These are phyloP conservation scores for Ectemnius lituratus DNA, from an alignment of 2,888 invertebrate genomes.

Conservation along the genomic window DNA sequence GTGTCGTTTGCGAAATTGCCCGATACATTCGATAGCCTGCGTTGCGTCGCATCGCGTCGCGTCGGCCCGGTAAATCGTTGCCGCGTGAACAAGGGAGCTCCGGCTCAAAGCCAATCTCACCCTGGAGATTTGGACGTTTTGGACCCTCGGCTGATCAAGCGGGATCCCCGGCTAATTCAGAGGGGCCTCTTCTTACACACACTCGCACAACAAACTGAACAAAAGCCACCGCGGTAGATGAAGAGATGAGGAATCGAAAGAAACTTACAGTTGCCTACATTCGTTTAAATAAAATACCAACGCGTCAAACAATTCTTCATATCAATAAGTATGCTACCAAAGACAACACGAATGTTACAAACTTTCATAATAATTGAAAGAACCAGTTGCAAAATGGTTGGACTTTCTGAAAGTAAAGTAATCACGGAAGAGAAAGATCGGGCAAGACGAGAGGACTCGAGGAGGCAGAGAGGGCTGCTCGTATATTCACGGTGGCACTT, in stretches of 20 bases:
- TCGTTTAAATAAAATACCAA: too few relatives aligned
- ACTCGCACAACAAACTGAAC: not conserved
- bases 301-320: too few relatives aligned
- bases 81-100: conserved; percentile 43
- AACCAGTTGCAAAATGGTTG: not conserved
- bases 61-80: conserved; percentile 48
- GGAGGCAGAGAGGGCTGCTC: conserved; percentile 38
- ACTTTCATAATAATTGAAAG: not conserved
- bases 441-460: not conserved
- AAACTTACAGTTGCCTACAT: too few relatives aligned
- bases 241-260: too few relatives aligned
- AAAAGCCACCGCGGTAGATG: too few relatives aligned
- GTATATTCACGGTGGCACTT: conserved; percentile 68
- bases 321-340: too few relatives aligned
- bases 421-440: too few relatives aligned
- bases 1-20: conserved; percentile 51
- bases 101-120: conserved; percentile 65
- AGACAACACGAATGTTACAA: too few relatives aligned
- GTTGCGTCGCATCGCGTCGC: not conserved
- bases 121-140: conserved; percentile 59
- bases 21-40: conserved; percentile 37
- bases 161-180: conserved; percentile 32
- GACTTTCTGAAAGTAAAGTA: too few relatives aligned
- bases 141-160: conserved; percentile 27
- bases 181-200: not conserved